Base-by-base conservation (phyloP, 2,797 vertebrate genomes). In the Scomberomorus guttatus region DNA sequence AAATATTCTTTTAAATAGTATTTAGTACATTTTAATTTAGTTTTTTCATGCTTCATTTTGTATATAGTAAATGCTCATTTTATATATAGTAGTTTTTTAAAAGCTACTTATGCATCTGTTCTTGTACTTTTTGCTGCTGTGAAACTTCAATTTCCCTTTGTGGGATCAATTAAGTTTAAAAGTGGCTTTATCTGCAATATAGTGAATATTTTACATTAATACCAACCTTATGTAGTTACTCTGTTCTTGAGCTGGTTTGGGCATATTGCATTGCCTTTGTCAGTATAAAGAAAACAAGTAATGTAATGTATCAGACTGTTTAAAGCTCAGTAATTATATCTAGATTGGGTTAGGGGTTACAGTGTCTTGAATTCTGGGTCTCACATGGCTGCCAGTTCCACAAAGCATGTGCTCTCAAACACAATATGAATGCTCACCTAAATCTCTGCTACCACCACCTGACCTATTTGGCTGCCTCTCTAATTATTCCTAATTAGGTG, bases 401-500 rank as follows among this genome's bases (percentile, higher is more conserved):
- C 3, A 71, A 52, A 83, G 37, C 80, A 83, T 69, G 70, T 75
- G 90, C 61, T 77, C 27, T 68, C 57, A 75, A 80, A 70, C 11
- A 71, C 59, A 75, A 42, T 22, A 66, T 61, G 20, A 82, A 69
- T 59, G 15, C 48, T 63, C 50, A 27, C 66, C 34, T 42, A 88
- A 92, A 91, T 79, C 85, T 89, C 64, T 46, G 62, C 70, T 52
- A 2, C 57, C 27, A 79, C 84, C 90, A 81, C 62, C 75, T 87
- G 92, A 91, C 76, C 58, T 60, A 24, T 72, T 91, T 86, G 77
- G 72, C 44, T 59, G 20, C 59, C 9, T 48, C 39, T 79, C 65
- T 63, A 39, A 80, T 85, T 73, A 51, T 58, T 73, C 56, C 60
- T 24, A 77, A 82, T 85, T 80, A 76, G 72, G 62, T 58, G 52